Percentiles rank a stretch among this genome's conserved stretches.
Conservation (phyloP, 2,888 invertebrate species). For the Harpalus rufipes region DNA sequence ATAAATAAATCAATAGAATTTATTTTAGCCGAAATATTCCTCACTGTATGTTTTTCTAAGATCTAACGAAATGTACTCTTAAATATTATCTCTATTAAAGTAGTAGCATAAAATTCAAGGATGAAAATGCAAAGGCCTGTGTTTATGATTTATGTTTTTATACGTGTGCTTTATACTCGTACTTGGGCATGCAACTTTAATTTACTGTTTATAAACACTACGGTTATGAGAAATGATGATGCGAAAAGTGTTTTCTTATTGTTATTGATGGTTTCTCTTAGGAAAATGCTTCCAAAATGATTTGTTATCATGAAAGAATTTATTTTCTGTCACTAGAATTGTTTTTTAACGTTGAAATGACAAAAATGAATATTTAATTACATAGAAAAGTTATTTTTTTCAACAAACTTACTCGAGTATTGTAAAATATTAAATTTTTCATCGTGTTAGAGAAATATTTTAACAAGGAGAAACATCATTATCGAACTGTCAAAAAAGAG, state of each 20-base stretch:
- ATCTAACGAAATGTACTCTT: too few relatives aligned
- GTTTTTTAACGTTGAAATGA: too few relatives aligned
- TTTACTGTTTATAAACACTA: background rate
- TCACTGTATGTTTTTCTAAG: too few relatives aligned
- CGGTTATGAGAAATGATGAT: conserved; percentile 50
- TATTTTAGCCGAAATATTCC: too few relatives aligned
- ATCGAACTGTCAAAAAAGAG: conserved; percentile 52
- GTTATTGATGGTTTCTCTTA: conserved; percentile 26
- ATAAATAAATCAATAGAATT: too few relatives aligned
- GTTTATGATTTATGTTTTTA: too few relatives aligned
- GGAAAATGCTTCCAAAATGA: conserved; percentile 25
- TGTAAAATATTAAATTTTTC: conserved; percentile 9
- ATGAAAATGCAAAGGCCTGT: too few relatives aligned
- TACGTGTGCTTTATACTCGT: background rate
- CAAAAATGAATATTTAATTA: too few relatives aligned
- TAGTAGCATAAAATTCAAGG: too few relatives aligned
- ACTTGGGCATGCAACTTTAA: conserved; percentile 15
- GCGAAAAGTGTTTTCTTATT: conserved; percentile 35
- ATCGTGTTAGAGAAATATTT: conserved; percentile 15
- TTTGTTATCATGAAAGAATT: conserved; percentile 40
- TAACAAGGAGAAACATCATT: conserved; percentile 58
- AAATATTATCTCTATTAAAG: too few relatives aligned
- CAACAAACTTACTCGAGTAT: background rate
- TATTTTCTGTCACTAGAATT: background rate
- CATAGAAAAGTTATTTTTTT: background rate